Percentiles rank a stretch among this genome's conserved stretches.
Conservation (phyloP, 2,113 vertebrate species). For the Physeter macrocephalus region DNA sequence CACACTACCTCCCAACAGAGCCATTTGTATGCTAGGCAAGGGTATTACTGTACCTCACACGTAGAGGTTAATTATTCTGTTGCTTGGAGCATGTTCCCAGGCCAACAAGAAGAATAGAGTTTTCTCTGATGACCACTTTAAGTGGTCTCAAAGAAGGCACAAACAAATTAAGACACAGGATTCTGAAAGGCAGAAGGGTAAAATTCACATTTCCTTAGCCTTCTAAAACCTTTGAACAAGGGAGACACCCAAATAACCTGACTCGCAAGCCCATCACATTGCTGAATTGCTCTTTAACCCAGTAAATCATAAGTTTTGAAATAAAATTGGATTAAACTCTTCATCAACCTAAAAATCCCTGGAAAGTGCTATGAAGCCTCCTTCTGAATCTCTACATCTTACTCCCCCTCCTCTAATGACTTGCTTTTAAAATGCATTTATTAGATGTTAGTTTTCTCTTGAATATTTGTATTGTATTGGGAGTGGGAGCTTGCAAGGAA, state of each 20-base stretch:
- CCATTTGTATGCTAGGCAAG: too few species aligned
- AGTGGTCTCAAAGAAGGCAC: not conserved
- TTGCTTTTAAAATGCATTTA: not conserved
- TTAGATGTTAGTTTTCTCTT: not conserved
- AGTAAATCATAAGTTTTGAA: not conserved
- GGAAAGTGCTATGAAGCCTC: not conserved
- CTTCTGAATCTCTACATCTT: not conserved
- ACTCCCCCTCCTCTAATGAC: not conserved
- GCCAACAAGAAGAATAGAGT: not conserved
- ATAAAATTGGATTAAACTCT: not conserved
- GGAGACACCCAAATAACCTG: not conserved
- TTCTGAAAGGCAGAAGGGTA: not conserved
- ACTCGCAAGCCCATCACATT: rapidly evolving
- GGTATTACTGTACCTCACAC: too few species aligned
- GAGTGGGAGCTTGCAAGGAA: not conserved
- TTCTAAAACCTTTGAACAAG: not conserved
- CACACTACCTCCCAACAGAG: not conserved
- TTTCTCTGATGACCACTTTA: not conserved
- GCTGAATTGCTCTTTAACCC: not conserved
- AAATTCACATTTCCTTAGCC: not conserved
- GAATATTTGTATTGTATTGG: not conserved
- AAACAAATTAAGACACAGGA: not conserved
- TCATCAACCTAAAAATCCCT: not conserved
- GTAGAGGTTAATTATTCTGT: not conserved
- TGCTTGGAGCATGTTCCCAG: not conserved